These are phyloP conservation scores for Hydrochoerus hydrochaeris DNA, from an alignment of 2,113 vertebrate genomes.

Conservation along the genomic window DNA sequence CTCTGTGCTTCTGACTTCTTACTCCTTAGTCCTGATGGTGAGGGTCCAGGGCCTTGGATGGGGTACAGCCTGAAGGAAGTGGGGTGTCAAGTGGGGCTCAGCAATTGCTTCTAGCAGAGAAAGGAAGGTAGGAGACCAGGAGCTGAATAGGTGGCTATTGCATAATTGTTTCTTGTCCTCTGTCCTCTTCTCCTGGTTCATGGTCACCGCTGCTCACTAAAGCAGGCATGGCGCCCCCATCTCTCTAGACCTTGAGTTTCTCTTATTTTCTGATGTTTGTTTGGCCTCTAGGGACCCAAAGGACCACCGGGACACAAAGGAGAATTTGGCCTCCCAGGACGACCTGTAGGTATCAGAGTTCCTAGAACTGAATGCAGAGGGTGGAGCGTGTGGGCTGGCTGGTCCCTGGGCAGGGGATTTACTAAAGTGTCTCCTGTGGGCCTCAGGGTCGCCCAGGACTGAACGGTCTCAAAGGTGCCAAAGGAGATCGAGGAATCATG, in stretches of 20 bases:
- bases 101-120: background rate
- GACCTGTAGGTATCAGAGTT: slow-evolving; percentile 89
- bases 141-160: background rate
- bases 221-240: no score
- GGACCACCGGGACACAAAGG: slow-evolving; percentile 94
- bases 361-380: background rate
- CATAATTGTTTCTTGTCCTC: background rate
- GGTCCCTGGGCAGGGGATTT: background rate
- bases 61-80: background rate
- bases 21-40: background rate
- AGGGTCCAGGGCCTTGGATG: background rate
- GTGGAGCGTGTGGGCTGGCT: background rate
- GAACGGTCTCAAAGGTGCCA: slow-evolving; percentile 91
- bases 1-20: background rate
- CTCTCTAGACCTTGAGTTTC: background rate
- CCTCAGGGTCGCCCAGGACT: slow-evolving; percentile 94
- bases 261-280: slow-evolving; percentile 51
- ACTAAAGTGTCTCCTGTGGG: slow-evolving; percentile 37
- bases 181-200: background rate
- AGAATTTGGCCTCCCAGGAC: slow-evolving; percentile 95
- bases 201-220: background rate
- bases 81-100: background rate
- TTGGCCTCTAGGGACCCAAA: slow-evolving; percentile 90
- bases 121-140: background rate
- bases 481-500: slow-evolving; percentile 87